Percentiles rank a stretch among this genome's conserved stretches.
Conservation (phyloP, 2,888 invertebrate species). For the Drosophila atripex region DNA sequence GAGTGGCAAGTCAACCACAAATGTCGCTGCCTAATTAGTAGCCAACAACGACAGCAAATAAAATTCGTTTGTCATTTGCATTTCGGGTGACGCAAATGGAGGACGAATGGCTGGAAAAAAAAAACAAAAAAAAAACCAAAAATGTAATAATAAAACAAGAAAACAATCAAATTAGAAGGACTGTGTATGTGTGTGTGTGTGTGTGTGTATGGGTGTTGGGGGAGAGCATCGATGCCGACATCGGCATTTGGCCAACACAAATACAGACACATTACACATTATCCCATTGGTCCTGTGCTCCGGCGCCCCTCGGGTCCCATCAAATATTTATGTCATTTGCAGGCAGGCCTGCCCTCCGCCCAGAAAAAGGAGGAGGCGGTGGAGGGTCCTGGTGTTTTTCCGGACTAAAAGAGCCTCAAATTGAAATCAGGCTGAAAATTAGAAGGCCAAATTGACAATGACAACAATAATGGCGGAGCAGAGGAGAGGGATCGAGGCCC, state of each 20-base stretch:
- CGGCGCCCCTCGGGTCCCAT: slow-evolving; percentile 41
- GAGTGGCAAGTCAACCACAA: slow-evolving; percentile 50
- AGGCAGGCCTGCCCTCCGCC: slow-evolving; percentile 14
- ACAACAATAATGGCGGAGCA: slow-evolving; percentile 32
- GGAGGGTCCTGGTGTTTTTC: background rate
- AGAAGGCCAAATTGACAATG: slow-evolving; percentile 70
- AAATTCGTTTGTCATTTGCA: slow-evolving; percentile 64
- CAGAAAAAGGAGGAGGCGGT: slow-evolving; percentile 26
- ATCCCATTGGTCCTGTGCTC: slow-evolving; percentile 11
- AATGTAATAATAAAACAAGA: slow-evolving; percentile 50
- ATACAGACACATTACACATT: slow-evolving; percentile 46
- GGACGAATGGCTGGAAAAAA: slow-evolving; percentile 33
- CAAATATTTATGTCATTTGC: slow-evolving; percentile 70
- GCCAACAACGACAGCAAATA: slow-evolving; percentile 31
- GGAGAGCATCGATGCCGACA: background rate
- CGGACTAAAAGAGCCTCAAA: slow-evolving; percentile 15
- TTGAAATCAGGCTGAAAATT: slow-evolving; percentile 62
- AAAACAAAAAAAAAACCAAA: background rate
- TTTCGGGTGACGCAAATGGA: slow-evolving; percentile 65
- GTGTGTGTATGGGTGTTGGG: background rate
- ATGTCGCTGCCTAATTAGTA: slow-evolving; percentile 67
- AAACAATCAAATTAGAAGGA: slow-evolving; percentile 44
- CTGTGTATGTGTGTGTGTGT: background rate
- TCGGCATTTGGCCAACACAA: slow-evolving; percentile 38
- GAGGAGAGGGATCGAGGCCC: background rate